A percentile compares a stretch with the other conserved stretches of the same genome.
Conservation (phyloP, 2,888 invertebrate species). For the Tolmerus cingulatus region DNA sequence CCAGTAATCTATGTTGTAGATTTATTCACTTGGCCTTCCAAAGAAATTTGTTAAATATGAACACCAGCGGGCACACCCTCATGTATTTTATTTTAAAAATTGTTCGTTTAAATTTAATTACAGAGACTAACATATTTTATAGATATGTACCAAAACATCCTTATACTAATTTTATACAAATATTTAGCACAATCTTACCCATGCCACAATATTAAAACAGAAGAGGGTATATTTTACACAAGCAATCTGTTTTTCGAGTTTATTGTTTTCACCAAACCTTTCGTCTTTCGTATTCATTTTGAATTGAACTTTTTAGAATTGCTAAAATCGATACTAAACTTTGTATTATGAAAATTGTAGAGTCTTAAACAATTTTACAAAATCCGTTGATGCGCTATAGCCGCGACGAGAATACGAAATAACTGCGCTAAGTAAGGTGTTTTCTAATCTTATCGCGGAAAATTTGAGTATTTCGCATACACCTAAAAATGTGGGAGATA, state of each 20-base stretch:
- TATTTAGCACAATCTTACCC: slow-evolving; percentile 70
- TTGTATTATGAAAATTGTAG: background rate
- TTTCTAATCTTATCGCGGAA: background rate
- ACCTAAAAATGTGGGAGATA: background rate
- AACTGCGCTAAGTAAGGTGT: background rate
- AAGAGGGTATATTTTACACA: slow-evolving; percentile 83
- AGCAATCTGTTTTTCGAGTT: slow-evolving; percentile 78
- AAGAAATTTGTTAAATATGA: background rate
- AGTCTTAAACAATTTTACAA: background rate
- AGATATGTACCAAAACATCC: background rate
- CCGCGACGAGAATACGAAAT: background rate
- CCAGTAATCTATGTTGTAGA: background rate
- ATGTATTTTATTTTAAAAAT: background rate
- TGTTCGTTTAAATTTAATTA: background rate
- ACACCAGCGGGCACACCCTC: background rate
- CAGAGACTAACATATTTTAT: background rate
- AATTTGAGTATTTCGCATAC: background rate
- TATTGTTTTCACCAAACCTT: slow-evolving; percentile 52
- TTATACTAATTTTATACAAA: background rate
- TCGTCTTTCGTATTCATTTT: background rate
- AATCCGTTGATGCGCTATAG: background rate
- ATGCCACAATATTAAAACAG: slow-evolving; percentile 80
- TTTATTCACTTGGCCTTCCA: background rate
- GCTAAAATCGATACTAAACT: background rate
- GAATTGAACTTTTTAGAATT: background rate